phyloP scores from a whole-genome alignment of 2,888 invertebrate species.

The Bimastos eiseni region DNA sequence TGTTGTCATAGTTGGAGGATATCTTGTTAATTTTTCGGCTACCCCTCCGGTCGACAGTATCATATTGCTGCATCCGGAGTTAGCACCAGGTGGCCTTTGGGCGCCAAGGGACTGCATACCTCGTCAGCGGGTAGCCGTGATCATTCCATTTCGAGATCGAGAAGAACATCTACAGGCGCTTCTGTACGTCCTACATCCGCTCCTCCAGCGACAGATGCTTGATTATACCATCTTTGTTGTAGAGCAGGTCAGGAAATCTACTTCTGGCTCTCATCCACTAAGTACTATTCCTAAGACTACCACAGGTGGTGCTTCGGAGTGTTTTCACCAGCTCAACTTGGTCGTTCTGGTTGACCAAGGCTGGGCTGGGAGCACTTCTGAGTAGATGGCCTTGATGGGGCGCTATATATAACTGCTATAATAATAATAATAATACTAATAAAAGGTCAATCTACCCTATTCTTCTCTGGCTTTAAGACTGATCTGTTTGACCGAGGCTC shows the following conservation, averaged over 20 bases:
- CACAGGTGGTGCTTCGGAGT: too few species aligned
- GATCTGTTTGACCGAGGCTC: too few species aligned
- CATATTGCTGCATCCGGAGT: neutral
- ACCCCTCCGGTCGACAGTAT: neutral
- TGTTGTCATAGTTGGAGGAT: slow-evolving; percentile 7
- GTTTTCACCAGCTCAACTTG: too few species aligned
- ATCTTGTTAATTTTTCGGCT: neutral
- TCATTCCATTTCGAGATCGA: slow-evolving; percentile 62
- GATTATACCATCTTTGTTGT: slow-evolving; percentile 65
- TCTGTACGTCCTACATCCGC: slow-evolving; percentile 64
- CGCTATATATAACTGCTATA: too few species aligned
- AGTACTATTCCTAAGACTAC: neutral
- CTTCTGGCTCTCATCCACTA: neutral
- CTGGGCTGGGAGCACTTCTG: too few species aligned
- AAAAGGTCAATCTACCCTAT: too few species aligned
- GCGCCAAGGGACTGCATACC: slow-evolving; percentile 48
- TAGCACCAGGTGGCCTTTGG: slow-evolving; percentile 49
- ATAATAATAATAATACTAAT: too few species aligned
- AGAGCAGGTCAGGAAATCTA: slow-evolving; percentile 62
- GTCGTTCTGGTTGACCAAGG: too few species aligned
- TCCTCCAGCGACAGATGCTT: slow-evolving; percentile 65
- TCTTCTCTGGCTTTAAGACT: too few species aligned
- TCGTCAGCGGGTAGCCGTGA: slow-evolving; percentile 52
- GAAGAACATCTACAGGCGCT: slow-evolving; percentile 63
- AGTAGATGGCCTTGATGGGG: too few species aligned